Percentiles rank a stretch among this genome's conserved stretches.
These are phyloP conservation scores for Crepidodera aurea DNA, from an alignment of 2,888 invertebrate genomes.

Conservation along the genomic window DNA sequence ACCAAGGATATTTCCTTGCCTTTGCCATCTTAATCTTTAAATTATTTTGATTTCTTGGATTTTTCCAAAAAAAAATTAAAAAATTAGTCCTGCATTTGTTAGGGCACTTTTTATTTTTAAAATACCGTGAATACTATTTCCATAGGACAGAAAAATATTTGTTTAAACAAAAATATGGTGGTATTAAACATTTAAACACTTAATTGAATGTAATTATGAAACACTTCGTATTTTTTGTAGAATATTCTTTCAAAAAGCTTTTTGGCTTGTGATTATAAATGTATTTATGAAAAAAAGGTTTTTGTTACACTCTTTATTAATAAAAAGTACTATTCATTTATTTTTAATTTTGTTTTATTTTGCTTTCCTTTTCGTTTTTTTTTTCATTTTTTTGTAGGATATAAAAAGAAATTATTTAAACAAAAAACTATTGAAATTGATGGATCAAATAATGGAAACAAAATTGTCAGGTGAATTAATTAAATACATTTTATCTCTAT, in stretches of 20 bases:
- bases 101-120: no score
- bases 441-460: not conserved
- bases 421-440: no score
- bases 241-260: slow-evolving; percentile 41
- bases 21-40: no score
- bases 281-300: slow-evolving; percentile 58
- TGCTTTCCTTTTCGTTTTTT: slow-evolving; percentile 43
- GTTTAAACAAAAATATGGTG: no score
- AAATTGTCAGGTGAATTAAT: not conserved
- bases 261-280: slow-evolving; percentile 51
- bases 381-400: slow-evolving; percentile 16
- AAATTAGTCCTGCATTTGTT: no score
- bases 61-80: no score
- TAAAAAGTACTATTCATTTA: slow-evolving; percentile 58
- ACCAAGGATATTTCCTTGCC: no score
- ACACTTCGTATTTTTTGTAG: slow-evolving; percentile 21
- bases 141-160: no score
- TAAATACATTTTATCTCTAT: not conserved
- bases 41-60: no score
- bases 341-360: slow-evolving; percentile 50
- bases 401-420: not conserved
- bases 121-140: no score
- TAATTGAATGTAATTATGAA: not conserved
- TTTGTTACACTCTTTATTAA: slow-evolving; percentile 58
- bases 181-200: no score